Percentiles rank a stretch among this genome's conserved stretches.
phyloP scores from a whole-genome alignment of 2,888 invertebrate species.

The Dorcus parallelipipedus region DNA sequence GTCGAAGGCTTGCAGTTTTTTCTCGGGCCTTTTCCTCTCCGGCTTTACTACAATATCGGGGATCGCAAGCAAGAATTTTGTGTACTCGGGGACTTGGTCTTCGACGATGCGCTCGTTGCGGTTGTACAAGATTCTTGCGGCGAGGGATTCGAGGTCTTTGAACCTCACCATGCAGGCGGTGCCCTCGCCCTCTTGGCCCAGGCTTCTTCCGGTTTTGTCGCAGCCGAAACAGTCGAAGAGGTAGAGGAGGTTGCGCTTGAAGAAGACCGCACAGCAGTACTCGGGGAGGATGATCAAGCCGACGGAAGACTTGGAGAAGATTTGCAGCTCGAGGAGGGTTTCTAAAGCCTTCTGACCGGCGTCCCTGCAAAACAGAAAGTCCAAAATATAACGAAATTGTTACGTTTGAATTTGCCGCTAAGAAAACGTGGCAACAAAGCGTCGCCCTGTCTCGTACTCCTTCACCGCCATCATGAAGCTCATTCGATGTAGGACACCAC shows the following conservation, averaged over 20 bases:
- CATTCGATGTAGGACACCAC: too few relatives aligned
- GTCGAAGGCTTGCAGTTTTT: background rate
- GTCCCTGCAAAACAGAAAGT: background rate
- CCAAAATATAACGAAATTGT: background rate
- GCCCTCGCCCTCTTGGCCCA: conserved; percentile 42
- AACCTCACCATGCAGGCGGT: conserved; percentile 59
- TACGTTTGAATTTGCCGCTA: too few relatives aligned
- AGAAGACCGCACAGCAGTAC: conserved; percentile 61
- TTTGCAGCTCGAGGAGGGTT: conserved; percentile 43
- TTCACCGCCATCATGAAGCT: too few relatives aligned
- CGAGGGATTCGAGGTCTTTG: conserved; percentile 46
- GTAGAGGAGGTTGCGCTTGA: conserved; percentile 58
- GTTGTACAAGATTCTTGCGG: conserved; percentile 1
- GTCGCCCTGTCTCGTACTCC: too few relatives aligned
- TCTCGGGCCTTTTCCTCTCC: background rate
- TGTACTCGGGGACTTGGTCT: conserved; percentile 8
- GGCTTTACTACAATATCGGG: background rate
- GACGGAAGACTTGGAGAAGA: conserved; percentile 51
- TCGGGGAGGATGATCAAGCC: conserved; percentile 60
- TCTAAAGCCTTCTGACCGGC: conserved; percentile 32
- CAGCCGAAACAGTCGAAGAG: conserved; percentile 60
- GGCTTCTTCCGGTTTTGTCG: conserved; percentile 58
- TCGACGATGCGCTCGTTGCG: background rate
- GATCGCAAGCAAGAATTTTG: conserved; percentile 4
- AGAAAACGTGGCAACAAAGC: too few relatives aligned